Evolutionary conservation across 1,140 invertebrate species (phyloP), one percentile per base, ranked within the genome.

Genomic region (Apis dorsata): DNA sequence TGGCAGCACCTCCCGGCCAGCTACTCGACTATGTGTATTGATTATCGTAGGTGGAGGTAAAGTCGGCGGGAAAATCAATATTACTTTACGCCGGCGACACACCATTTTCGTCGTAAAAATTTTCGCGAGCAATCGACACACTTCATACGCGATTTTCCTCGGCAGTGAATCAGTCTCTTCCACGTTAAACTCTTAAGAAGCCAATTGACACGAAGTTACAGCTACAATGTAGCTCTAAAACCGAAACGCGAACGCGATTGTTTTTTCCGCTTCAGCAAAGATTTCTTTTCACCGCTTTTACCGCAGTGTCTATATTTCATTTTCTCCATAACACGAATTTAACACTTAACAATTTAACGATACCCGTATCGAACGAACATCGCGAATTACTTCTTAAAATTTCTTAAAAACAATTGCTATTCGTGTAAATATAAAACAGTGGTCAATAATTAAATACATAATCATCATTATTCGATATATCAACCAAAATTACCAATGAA

Each of bases 21-120:
- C 53, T 21, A 34, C 49, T 66, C 62, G 34, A 60, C 15, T 60
- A 51, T n/a, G 44, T 2, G 65, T 94, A 93, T 93, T 93, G 93
- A 94, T 94, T 93, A 91, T 89, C 74, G 83, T 91, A 93, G 92
- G 89, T 92, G 92, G 93, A 91, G 88, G 78, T 82, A 90, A 86
- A 69, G 91, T 93, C 93, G 89, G 92, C 87, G 89, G 85, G 80
- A 91, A 88, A 92, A 94, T 94, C 93, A 93, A 94, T 93, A 93
- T 91, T 62, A 79, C 80, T 73, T 81, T 87, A 73, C 85, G 70
- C 89, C 89, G 89, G 88, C 74, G 84, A 60, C 73, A 90, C 85
- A 86, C 86, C 89, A 88, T 90, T 88, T 91, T 83, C 85, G 71
- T 83, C 63, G 71, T 81, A 70, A 88, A 88, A 83, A 84, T 90